Conservation (phyloP, 2,797 vertebrate genomes). For the Linurgus olivaceus region DNA sequence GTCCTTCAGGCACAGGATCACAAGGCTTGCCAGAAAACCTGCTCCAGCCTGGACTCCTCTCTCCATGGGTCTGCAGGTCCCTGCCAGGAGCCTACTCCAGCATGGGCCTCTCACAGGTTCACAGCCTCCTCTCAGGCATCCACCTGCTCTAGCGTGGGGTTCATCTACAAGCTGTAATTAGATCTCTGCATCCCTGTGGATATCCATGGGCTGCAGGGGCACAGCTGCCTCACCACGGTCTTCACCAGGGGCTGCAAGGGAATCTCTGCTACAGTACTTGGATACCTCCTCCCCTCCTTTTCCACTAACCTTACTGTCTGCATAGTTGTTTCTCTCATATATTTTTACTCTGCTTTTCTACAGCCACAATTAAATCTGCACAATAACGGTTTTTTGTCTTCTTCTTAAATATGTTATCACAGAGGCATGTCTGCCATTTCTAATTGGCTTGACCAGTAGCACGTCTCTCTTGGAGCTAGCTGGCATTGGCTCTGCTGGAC, state of each 20-base stretch:
- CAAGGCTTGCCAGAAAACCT: background rate
- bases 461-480: background rate
- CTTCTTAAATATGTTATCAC: background rate
- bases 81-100: background rate
- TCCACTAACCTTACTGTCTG: background rate
- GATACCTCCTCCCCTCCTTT: background rate
- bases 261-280: background rate
- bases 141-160: fast-evolving
- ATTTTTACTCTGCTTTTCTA: background rate
- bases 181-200: background rate
- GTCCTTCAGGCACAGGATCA: background rate
- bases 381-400: background rate
- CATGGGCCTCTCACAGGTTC: background rate
- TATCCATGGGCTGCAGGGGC: background rate
- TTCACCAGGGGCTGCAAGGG: background rate
- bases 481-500: background rate
- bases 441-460: background rate
- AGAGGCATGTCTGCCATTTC: background rate
- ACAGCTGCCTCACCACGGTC: background rate
- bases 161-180: too few species aligned
- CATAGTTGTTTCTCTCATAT: background rate
- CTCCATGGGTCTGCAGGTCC: background rate
- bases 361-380: background rate
- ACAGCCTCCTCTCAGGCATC: background rate
- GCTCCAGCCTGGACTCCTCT: background rate